phyloP scores from a whole-genome alignment of 2,888 invertebrate species.

The Tanypteryx hageni region DNA sequence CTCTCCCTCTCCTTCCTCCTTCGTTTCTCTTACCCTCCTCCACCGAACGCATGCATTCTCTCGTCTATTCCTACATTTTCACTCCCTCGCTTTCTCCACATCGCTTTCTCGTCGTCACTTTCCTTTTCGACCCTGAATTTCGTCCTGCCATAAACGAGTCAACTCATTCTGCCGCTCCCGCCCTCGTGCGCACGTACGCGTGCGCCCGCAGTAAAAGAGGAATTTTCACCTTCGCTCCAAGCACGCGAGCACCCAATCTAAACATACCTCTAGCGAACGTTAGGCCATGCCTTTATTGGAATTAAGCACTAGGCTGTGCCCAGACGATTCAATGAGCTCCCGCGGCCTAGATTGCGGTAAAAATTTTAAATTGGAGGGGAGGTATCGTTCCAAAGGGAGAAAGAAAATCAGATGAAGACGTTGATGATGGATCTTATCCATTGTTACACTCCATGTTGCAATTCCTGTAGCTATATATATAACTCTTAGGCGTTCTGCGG shows the following conservation, averaged over 20 bases:
- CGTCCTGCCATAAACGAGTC: not conserved
- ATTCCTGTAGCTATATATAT: too few species aligned
- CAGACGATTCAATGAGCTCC: not conserved
- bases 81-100: not conserved
- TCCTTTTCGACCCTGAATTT: slow-evolving; percentile 6
- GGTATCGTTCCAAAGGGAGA: too few species aligned
- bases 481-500: too few species aligned
- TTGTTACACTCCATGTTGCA: too few species aligned
- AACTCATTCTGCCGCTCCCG: not conserved
- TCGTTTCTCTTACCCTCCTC: too few species aligned
- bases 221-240: not conserved
- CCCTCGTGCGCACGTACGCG: not conserved
- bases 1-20: too few species aligned
- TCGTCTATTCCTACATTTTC: not conserved
- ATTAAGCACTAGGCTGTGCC: not conserved
- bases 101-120: not conserved
- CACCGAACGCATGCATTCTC: too few species aligned
- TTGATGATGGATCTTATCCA: too few species aligned
- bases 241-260: too few species aligned
- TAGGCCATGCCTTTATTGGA: not conserved
- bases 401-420: too few species aligned
- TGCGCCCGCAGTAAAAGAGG: not conserved
- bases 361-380: too few species aligned
- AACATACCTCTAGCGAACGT: too few species aligned
- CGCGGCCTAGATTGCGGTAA: not conserved